Base-by-base conservation (phyloP, 1,140 invertebrate species). In the Drosophila quadrilineata region DNA sequence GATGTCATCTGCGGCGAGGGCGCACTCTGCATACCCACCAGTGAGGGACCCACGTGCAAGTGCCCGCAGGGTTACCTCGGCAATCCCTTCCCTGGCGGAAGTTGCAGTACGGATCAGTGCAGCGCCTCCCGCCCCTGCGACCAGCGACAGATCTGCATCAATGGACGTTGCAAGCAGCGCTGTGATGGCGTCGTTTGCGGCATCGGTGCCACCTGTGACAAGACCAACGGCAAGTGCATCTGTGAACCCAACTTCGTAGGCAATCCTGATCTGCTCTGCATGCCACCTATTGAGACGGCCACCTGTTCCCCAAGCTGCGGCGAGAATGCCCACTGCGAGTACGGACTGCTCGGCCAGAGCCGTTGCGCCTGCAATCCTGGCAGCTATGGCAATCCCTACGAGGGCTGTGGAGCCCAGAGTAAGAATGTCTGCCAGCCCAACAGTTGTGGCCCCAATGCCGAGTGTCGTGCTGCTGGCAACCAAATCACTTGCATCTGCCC, bases 41-140 rank as follows among this genome's bases (percentile, higher is more conserved):
- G 94, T 50, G 92, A 93, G 26, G 96, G 96, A 16, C 95, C 96
- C 9, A 96, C 96, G 1, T 98, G 96, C 85, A 95, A 95, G 85
- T 98, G 96, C 80, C 92, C 94, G 3, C 94, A 95, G 88, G 96
- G 96, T 26, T 95, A 94, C 82, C 93, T 94, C 31, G 96, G 96
- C 1, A 97, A 98, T 91, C 96, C 96, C 12, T 98, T 97, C 91
- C 95, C 96, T 4, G 96, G 96, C 21, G 96, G 96, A 22, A 91
- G 91, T 28, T 98, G 96, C 89, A 91, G 91, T 24, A 93, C 94
- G 26, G 96, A 96, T 89, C 90, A 96, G 28, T 98, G 96, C 88
- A 95, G 94, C 0, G 90, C 93, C 0, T 91, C 93, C 0, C 91
- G 93, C 17, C 94, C 95, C 2, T 98, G 97, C 77, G 92, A 93